These are phyloP conservation scores for Coenonympha glycerion DNA, from an alignment of 2,888 invertebrate species.

Conservation along the genomic window DNA sequence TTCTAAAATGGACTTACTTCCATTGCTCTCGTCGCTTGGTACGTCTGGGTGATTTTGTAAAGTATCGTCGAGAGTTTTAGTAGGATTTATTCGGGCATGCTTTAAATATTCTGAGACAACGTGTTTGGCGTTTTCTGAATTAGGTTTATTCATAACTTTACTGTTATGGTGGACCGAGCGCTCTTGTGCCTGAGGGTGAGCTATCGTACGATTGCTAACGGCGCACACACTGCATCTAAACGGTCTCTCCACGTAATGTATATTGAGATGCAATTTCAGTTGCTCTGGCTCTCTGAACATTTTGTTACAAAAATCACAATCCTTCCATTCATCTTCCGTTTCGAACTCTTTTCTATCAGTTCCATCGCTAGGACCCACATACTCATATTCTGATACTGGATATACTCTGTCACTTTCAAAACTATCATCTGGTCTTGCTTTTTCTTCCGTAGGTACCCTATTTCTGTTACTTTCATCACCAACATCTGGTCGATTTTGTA, in stretches of 20 bases:
- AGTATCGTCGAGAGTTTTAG: constrained; percentile 58
- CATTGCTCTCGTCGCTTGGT: constrained; percentile 44
- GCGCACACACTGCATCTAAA: constrained; percentile 94
- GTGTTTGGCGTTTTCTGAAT: constrained; percentile 76
- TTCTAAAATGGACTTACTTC: constrained; percentile 44
- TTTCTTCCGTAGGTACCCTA: constrained; percentile 48
- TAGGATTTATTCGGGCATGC: constrained; percentile 71
- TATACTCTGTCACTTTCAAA: background rate
- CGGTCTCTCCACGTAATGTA: constrained; percentile 94
- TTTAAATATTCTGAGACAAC: constrained; percentile 81
- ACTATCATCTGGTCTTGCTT: constrained; percentile 29
- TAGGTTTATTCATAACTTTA: constrained; percentile 86
- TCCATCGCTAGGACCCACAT: constrained; percentile 71
- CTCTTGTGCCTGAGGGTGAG: constrained; percentile 94
- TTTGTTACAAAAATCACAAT: constrained; percentile 91
- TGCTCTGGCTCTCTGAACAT: constrained; percentile 82
- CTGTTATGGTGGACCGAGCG: constrained; percentile 93
- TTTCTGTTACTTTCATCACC: constrained; percentile 43
- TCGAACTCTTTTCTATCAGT: constrained; percentile 71
- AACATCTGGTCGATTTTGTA: constrained; percentile 47
- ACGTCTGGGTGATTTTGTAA: constrained; percentile 48
- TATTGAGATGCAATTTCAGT: constrained; percentile 92
- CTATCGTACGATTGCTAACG: constrained; percentile 91
- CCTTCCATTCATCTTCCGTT: constrained; percentile 83
- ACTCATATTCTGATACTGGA: background rate